A percentile compares a stretch with the other conserved stretches of the same genome.
phyloP scores from a whole-genome alignment of 2,888 invertebrate species.

The Cantharis flavilabris region DNA sequence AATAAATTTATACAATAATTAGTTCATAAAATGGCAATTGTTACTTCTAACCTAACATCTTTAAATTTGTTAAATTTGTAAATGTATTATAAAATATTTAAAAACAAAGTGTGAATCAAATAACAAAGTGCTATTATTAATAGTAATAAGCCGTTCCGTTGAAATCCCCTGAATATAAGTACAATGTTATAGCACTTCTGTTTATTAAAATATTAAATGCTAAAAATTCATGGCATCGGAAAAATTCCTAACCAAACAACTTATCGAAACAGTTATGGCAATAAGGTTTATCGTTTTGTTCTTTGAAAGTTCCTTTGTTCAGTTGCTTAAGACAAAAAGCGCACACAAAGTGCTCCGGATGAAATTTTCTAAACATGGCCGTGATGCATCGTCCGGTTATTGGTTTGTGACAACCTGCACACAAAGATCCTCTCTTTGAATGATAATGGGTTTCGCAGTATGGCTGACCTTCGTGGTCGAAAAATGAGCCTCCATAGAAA shows the following conservation, averaged over 20 bases:
- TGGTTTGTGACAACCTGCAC: slow-evolving; percentile 97
- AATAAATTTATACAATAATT: neutral
- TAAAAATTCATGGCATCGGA: neutral
- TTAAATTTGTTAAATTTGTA: neutral
- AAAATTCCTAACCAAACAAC: slow-evolving; percentile 76
- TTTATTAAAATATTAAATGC: neutral
- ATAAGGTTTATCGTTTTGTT: slow-evolving; percentile 98
- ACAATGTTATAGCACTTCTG: neutral
- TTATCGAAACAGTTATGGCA: slow-evolving; percentile 98
- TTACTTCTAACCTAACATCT: neutral
- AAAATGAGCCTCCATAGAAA: slow-evolving; percentile 97
- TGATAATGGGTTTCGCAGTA: slow-evolving; percentile 99
- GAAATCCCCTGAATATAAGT: neutral
- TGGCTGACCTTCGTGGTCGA: slow-evolving; percentile 96
- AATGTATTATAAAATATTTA: neutral
- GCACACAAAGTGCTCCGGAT: slow-evolving; percentile 99
- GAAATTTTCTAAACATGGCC: slow-evolving; percentile 98
- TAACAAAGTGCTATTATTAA: neutral
- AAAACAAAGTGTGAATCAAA: neutral
- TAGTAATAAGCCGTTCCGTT: neutral
- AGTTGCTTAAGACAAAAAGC: slow-evolving; percentile 98
- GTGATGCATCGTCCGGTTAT: slow-evolving; percentile 98
- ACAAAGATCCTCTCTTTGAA: slow-evolving; percentile 93
- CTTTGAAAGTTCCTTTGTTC: slow-evolving; percentile 99
- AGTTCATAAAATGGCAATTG: neutral